These are phyloP conservation scores for Gisinianus flammeolus DNA, from an alignment of 2,888 invertebrate species.

Conservation along the genomic window DNA sequence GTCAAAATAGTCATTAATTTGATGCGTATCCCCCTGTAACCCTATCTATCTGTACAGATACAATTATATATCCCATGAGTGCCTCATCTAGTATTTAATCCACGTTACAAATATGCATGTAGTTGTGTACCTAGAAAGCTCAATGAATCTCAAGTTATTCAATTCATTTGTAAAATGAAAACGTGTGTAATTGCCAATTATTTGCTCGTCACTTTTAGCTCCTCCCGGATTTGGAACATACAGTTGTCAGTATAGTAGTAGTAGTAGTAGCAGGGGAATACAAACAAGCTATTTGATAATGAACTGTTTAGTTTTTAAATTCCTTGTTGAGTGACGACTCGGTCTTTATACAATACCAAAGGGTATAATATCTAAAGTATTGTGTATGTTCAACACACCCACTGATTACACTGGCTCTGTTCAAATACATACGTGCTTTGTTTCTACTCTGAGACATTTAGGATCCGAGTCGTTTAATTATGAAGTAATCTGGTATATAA, in stretches of 20 bases:
- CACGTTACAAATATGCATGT: neutral
- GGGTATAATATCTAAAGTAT: too few species aligned
- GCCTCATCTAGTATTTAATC: neutral
- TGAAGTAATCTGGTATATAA: neutral
- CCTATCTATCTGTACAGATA: neutral
- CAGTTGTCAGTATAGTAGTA: too few species aligned
- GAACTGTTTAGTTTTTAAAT: constrained; percentile 16
- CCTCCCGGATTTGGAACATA: too few species aligned
- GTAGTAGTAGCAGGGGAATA: too few species aligned
- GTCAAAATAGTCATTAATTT: constrained; percentile 38
- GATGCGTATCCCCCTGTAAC: constrained; percentile 11
- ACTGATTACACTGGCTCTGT: too few species aligned
- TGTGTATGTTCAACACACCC: too few species aligned
- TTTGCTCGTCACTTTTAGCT: neutral
- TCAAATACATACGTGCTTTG: too few species aligned
- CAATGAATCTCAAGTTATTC: constrained; percentile 2
- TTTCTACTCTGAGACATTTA: too few species aligned
- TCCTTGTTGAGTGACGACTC: too few species aligned
- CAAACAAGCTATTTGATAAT: neutral
- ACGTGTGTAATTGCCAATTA: constrained; percentile 13
- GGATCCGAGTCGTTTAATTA: neutral
- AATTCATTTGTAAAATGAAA: constrained; percentile 3
- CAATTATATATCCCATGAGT: neutral
- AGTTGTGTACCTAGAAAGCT: neutral
- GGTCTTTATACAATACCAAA: too few species aligned